phyloP scores from a whole-genome alignment of 2,888 invertebrate species.

The Noctua janthe region DNA sequence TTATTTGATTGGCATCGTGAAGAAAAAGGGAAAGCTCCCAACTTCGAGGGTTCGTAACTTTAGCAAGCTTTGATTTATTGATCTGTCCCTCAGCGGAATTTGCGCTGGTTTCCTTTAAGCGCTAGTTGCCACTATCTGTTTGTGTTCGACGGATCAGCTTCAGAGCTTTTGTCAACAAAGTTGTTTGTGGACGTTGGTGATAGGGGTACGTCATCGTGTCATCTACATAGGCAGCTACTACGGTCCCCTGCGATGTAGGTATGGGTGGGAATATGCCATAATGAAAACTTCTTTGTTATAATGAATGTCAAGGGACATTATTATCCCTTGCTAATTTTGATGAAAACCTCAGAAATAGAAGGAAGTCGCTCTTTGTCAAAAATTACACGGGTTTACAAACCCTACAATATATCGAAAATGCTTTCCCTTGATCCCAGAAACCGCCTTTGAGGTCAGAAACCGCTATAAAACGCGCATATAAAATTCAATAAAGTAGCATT shows the following conservation, averaged over 20 bases:
- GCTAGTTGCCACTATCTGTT: constrained; percentile 46
- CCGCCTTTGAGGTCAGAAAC: neutral
- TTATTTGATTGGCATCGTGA: constrained; percentile 61
- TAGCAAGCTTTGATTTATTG: constrained; percentile 62
- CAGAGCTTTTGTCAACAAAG: constrained; percentile 41
- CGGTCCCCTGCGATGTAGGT: neutral
- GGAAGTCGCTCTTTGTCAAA: neutral
- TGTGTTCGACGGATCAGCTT: constrained; percentile 45
- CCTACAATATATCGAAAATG: constrained; percentile 11
- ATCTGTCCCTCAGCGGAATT: constrained; percentile 45
- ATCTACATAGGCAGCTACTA: neutral
- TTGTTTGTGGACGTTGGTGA: constrained; percentile 36
- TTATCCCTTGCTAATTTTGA: constrained; percentile 6
- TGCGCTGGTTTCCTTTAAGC: constrained; percentile 36
- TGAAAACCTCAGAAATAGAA: neutral
- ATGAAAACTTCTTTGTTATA: constrained; percentile 2
- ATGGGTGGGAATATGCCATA: neutral
- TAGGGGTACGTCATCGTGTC: constrained; percentile 17
- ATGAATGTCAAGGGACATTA: neutral
- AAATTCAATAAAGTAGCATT: constrained; percentile 4
- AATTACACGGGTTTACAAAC: constrained; percentile 28
- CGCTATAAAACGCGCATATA: too few relatives aligned
- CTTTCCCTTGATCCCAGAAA: neutral
- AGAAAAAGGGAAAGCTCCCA: constrained; percentile 51
- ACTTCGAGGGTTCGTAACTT: constrained; percentile 53